Evolutionary conservation across 2,888 invertebrate genomes (phyloP).

Genomic region (Coecobrya sp.): DNA sequence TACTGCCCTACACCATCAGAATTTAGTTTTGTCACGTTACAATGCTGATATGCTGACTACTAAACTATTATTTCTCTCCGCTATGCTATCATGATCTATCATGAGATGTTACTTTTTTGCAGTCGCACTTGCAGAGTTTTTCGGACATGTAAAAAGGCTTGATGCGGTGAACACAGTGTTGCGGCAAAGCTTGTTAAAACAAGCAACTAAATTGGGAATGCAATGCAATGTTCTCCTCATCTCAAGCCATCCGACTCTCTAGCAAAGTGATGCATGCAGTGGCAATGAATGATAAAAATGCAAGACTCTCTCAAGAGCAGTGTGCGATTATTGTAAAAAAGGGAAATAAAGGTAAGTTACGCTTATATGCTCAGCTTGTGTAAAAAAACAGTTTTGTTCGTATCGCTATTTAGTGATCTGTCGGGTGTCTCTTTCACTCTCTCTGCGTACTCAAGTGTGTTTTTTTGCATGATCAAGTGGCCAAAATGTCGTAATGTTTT

Average conservation of each 20-base stretch:
- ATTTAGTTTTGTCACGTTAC: background rate
- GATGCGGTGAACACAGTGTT: background rate
- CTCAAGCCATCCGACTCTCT: no score
- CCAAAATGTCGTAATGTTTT: no score
- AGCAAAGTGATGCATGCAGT: slow-evolving; percentile 25
- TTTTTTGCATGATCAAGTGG: no score
- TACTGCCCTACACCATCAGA: background rate
- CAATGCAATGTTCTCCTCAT: no score
- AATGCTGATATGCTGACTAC: background rate
- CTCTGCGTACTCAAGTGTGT: background rate
- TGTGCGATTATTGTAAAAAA: no score
- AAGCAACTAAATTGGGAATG: background rate
- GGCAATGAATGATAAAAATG: slow-evolving; percentile 22
- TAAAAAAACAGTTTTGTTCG: background rate
- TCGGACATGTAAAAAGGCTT: background rate
- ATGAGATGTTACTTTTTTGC: slow-evolving; percentile 4
- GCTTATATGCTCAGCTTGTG: background rate
- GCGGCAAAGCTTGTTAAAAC: background rate
- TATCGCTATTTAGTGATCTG: background rate
- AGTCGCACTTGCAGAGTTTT: background rate
- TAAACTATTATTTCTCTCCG: background rate
- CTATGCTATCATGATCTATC: background rate
- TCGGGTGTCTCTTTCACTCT: background rate
- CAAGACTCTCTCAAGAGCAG: slow-evolving; percentile 14
- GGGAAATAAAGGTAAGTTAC: slow-evolving; percentile 32